Conservation (phyloP, 2,797 vertebrate genomes). For the Liasis olivaceus region DNA sequence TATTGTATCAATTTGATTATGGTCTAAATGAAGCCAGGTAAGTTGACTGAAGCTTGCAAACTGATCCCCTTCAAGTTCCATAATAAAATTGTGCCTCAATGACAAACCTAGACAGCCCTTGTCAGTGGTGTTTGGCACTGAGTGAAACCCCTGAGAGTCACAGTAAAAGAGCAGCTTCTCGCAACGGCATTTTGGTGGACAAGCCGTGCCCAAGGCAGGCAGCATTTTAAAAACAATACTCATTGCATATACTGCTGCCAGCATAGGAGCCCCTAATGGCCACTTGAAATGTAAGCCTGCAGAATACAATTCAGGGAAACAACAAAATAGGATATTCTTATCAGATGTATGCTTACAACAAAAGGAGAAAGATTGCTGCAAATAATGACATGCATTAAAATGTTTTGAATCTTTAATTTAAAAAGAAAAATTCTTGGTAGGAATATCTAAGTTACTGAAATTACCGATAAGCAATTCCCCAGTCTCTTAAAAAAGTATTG, state of each 20-base stretch:
- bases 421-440: constrained; percentile 41
- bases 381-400: constrained; percentile 73
- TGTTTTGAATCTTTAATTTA: constrained; percentile 29
- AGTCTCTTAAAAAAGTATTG: constrained; percentile 48
- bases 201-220: constrained; percentile 96
- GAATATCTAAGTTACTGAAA: constrained; percentile 49
- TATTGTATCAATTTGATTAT: constrained; percentile 96
- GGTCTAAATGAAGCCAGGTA: constrained; percentile 98
- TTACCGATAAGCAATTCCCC: constrained; percentile 54
- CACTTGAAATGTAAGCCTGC: constrained; percentile 99
- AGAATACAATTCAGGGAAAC: constrained; percentile 83
- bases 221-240: constrained; percentile 97
- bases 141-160: constrained; percentile 98
- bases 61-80: constrained; percentile 94
- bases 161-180: constrained; percentile 99
- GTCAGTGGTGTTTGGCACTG: constrained; percentile 96
- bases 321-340: constrained; percentile 81
- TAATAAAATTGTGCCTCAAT: constrained; percentile 96
- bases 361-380: constrained; percentile 72
- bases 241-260: constrained; percentile 97
- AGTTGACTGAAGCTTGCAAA: constrained; percentile 98
- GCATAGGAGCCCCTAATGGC: constrained; percentile 99
- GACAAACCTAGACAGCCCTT: constrained; percentile 97
- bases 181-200: constrained; percentile 99
- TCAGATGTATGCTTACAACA: constrained; percentile 73